Evolutionary conservation across 2,113 vertebrate genomes (phyloP).

Genomic region (Tretioscincus oriximinensis): DNA sequence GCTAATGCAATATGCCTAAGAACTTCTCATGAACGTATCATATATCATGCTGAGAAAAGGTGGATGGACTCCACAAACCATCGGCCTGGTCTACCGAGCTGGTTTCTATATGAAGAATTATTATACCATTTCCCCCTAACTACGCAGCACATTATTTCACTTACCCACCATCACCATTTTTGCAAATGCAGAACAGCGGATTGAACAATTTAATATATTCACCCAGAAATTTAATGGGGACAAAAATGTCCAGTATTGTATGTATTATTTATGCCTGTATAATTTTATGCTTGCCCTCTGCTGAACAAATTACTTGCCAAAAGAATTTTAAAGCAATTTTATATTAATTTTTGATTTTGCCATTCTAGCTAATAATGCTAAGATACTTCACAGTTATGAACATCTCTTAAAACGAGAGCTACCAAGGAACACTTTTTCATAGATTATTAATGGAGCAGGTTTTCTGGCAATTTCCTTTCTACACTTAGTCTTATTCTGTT

Average conservation of each 20-base stretch:
- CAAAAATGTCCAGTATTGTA: not conserved
- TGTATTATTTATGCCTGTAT: not conserved
- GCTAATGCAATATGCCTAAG: too few species aligned
- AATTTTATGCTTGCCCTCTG: not conserved
- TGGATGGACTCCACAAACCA: too few species aligned
- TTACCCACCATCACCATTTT: not conserved
- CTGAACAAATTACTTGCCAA: not conserved
- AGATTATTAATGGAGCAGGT: not conserved
- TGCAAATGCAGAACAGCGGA: not conserved
- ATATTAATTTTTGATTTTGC: not conserved
- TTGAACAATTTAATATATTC: not conserved
- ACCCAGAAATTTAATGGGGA: not conserved
- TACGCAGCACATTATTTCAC: too few species aligned
- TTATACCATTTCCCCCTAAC: too few species aligned
- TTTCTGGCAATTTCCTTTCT: too few species aligned
- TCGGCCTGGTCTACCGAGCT: too few species aligned
- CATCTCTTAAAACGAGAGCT: not conserved
- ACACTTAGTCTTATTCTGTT: too few species aligned
- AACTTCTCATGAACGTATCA: too few species aligned
- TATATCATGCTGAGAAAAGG: too few species aligned
- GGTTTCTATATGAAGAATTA: too few species aligned
- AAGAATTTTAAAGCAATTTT: not conserved
- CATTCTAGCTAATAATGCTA: not conserved
- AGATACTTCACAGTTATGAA: constrained; percentile 2
- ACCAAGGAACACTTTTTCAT: not conserved